Conservation (phyloP, 2,797 vertebrate species). For the Sebastiscus tertius region DNA sequence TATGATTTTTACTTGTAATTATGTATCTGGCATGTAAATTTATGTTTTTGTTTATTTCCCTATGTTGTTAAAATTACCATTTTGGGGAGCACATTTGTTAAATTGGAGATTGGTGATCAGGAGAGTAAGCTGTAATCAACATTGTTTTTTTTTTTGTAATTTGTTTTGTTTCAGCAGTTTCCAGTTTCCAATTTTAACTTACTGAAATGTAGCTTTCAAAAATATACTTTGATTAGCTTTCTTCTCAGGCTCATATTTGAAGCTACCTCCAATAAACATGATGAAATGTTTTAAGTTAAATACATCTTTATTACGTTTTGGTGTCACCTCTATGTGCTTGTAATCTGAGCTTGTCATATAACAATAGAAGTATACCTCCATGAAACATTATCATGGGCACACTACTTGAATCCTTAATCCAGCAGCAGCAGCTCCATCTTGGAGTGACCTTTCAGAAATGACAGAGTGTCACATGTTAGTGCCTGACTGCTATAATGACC, state of each 20-base stretch:
- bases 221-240: background rate
- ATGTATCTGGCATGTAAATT: too few relatives aligned
- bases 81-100: too few relatives aligned
- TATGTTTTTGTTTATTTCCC: too few relatives aligned
- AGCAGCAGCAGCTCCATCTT: constrained; percentile 50
- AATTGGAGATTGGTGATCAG: too few relatives aligned
- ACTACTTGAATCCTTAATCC: constrained; percentile 36
- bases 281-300: background rate
- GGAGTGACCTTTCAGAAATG: constrained; percentile 67
- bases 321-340: background rate
- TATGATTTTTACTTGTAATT: too few relatives aligned
- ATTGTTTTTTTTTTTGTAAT: too few relatives aligned
- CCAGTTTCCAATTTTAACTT: background rate
- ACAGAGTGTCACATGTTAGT: constrained; percentile 47
- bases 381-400: constrained; percentile 13
- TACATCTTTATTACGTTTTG: background rate
- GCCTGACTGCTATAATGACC: constrained; percentile 43
- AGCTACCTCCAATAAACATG: background rate
- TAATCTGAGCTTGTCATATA: background rate
- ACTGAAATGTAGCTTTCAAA: background rate
- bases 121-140: too few relatives aligned
- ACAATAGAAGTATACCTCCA: constrained; percentile 2
- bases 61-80: too few relatives aligned
- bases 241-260: background rate
- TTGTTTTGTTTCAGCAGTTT: too few relatives aligned